These are phyloP conservation scores for Lepidothrix coronata DNA, from an alignment of 2,113 vertebrate genomes.

Conservation along the genomic window DNA sequence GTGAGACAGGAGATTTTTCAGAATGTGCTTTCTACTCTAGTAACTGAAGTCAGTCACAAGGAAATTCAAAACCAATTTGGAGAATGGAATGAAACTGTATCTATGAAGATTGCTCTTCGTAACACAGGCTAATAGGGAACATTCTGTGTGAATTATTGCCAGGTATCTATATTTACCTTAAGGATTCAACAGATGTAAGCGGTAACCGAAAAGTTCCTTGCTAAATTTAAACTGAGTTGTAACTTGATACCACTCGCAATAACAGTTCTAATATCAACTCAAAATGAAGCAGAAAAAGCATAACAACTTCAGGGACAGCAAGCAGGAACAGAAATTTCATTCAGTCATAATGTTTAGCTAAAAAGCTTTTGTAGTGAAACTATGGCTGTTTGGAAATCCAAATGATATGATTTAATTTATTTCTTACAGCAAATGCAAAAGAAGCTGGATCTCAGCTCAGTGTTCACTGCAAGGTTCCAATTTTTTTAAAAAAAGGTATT, in stretches of 20 bases:
- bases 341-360: not conserved
- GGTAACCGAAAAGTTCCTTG: conserved; percentile 23
- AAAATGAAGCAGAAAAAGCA: not conserved
- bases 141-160: conserved; percentile 45
- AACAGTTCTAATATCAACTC: not conserved
- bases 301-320: not conserved
- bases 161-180: conserved; percentile 35
- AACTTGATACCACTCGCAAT: conserved; percentile 3
- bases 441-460: not conserved
- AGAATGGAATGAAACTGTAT: conserved; percentile 47
- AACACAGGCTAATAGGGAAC: conserved; percentile 29
- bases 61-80: conserved; percentile 65
- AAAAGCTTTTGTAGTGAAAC: not conserved
- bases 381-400: not conserved
- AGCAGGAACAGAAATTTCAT: not conserved
- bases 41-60: conserved; percentile 54
- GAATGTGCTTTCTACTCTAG: conserved; percentile 32
- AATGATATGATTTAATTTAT: not conserved
- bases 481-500: not conserved
- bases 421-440: not conserved
- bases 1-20: conserved; percentile 62
- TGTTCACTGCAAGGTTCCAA: not conserved
- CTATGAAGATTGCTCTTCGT: conserved; percentile 48
- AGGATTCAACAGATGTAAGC: conserved; percentile 50
- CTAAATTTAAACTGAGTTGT: conserved; percentile 31